phyloP scores from a whole-genome alignment of 1,140 invertebrate genomes.

The Metopolophium dirhodum region DNA sequence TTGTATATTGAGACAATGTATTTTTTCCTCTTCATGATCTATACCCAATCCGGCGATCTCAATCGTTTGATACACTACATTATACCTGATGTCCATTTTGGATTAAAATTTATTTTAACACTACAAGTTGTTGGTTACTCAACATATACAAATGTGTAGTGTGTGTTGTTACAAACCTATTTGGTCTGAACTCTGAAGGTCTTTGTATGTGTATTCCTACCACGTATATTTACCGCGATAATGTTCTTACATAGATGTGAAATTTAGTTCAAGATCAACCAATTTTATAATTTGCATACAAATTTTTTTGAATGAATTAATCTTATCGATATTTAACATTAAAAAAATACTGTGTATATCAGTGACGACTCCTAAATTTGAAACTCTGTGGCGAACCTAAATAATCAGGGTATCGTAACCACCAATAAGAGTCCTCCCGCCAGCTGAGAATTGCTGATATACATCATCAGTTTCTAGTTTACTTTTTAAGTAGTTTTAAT shows the following conservation, averaged over 20 bases:
- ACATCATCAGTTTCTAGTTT: background rate
- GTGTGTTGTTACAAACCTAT: background rate
- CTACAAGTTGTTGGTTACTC: background rate
- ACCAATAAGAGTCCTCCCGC: background rate
- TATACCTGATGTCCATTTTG: background rate
- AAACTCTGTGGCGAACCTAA: background rate
- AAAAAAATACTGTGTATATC: background rate
- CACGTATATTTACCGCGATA: background rate
- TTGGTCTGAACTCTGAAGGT: background rate
- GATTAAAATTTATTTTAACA: background rate
- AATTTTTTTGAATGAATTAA: background rate
- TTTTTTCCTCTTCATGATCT: slow-evolving; percentile 3
- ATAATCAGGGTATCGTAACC: background rate
- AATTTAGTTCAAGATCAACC: background rate
- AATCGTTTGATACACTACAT: background rate
- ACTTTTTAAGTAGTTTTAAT: background rate
- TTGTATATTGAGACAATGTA: background rate
- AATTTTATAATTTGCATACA: background rate
- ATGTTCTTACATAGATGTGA: background rate
- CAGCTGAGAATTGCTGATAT: background rate
- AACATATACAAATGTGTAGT: background rate
- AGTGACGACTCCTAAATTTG: background rate
- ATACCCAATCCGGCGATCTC: slow-evolving; percentile 12
- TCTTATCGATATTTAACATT: no score
- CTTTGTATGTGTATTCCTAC: background rate